phyloP scores from a whole-genome alignment of 2,888 invertebrate genomes.

The Acanthacorydalis orientalis region DNA sequence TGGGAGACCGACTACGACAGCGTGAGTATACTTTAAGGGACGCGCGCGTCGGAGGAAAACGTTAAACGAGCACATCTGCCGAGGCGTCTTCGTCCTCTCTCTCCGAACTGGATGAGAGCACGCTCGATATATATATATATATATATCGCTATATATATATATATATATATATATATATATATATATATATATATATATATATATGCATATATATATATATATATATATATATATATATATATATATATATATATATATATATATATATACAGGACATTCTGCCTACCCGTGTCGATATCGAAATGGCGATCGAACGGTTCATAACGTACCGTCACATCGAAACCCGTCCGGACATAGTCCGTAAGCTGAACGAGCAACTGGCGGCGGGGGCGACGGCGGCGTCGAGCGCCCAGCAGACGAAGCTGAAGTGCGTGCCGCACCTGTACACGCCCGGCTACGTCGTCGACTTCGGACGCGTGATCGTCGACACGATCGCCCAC shows the following conservation, averaged over 20 bases:
- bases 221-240: too few species aligned
- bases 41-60: too few species aligned
- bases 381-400: too few species aligned
- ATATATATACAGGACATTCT: constrained; percentile 24
- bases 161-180: too few species aligned
- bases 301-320: constrained; percentile 39
- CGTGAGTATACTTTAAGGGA: constrained; percentile 11
- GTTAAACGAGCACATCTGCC: too few species aligned
- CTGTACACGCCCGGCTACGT: constrained; percentile 33
- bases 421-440: constrained; percentile 26
- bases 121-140: too few species aligned
- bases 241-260: too few species aligned
- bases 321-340: constrained; percentile 30
- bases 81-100: too few species aligned
- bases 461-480: constrained; percentile 38
- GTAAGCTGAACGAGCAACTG: constrained; percentile 16
- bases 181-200: too few species aligned
- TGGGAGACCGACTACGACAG: constrained; percentile 20
- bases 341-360: constrained; percentile 24
- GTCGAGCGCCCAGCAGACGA: background rate
- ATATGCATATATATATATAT: too few species aligned
- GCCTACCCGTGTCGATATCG: constrained; percentile 40
- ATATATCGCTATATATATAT: too few species aligned
- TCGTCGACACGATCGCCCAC: constrained; percentile 28
- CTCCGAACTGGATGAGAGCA: too few species aligned